Evolutionary conservation across 2,797 vertebrate genomes (phyloP), one percentile per base, ranked within the genome.

Genomic region (Gymnothorax javanicus): DNA sequence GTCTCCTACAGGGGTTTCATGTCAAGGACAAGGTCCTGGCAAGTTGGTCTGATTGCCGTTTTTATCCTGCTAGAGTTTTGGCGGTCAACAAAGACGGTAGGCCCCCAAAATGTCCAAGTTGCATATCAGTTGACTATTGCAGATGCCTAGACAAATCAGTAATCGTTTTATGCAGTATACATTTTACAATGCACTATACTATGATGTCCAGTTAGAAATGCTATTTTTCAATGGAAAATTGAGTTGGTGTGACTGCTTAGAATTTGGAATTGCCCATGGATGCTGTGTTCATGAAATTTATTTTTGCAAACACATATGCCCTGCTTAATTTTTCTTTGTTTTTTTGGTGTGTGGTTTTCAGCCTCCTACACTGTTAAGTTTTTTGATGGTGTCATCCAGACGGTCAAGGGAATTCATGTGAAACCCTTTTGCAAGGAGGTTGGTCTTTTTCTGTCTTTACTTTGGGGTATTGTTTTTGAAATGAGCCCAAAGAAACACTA

Each of bases 311-410:
- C 77, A 56, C 4, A 23, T n/a, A 75, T 77, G 57, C 82, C 20
- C 57, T 62, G 75, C 62, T n/a, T n/a, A 17, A 9, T 15, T 27
- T 73, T 20, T 71, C 60, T 79, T 60, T 8, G 81, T 73, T 57
- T 25, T 71, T 77, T 43, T 2, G 33, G 33, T 43, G 33, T 43
- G 33, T 75, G 67, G 7, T 69, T 57, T 94, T 92, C 92, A 99
- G 98, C 97, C 90, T 98, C 97, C 6, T 99, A 98, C 94, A 99
- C 97, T 56, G 98, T 99, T 92, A 98, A 97, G 75, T 99, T 99
- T 95, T 99, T 97, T 88, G 98, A 99, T 90, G 98, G 98, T 71
- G 97, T 99, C 92, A 94, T 99, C 93, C 97, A 97, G 93, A 98
- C 97, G 4, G 98, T 99, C 91, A 99, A 98, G 94, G 97, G 97